phyloP scores from a whole-genome alignment of 2,113 vertebrate genomes.

The Python bivittatus region DNA sequence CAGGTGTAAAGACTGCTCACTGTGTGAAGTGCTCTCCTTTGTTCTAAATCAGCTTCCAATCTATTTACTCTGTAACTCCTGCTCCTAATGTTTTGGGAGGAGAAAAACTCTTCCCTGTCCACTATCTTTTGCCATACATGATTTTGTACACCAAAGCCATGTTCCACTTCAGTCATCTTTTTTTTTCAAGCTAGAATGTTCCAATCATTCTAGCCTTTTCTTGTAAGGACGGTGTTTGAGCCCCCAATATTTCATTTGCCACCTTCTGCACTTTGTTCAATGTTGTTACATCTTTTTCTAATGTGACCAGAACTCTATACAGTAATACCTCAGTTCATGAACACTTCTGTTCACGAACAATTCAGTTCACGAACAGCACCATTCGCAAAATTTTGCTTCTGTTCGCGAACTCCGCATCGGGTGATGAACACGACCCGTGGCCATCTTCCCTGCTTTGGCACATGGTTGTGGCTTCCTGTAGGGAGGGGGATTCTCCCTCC shows the following conservation, averaged over 20 bases:
- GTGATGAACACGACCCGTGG: too few relatives aligned
- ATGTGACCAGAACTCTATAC: not conserved
- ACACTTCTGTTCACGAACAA: too few relatives aligned
- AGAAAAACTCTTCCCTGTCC: not conserved
- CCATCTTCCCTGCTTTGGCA: too few relatives aligned
- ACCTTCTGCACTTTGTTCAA: too few relatives aligned
- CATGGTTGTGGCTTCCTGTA: too few relatives aligned
- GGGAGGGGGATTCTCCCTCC: too few relatives aligned
- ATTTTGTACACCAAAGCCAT: not conserved
- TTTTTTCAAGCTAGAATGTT: not conserved
- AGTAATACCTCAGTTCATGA: too few relatives aligned
- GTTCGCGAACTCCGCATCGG: too few relatives aligned
- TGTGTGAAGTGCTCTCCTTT: not conserved
- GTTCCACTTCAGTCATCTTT: not conserved
- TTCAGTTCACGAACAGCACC: too few relatives aligned
- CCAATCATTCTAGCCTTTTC: not conserved
- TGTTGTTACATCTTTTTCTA: not conserved
- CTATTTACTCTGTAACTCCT: too few relatives aligned
- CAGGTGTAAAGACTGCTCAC: not conserved
- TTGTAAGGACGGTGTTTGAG: not conserved
- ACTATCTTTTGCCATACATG: not conserved
- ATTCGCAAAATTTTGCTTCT: too few relatives aligned
- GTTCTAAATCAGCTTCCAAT: not conserved
- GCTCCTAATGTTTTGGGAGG: not conserved
- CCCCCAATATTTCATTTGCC: not conserved